A percentile compares a stretch with the other conserved stretches of the same genome.
Conservation (phyloP, 2,888 invertebrate genomes). For the Callyntrura sp. region DNA sequence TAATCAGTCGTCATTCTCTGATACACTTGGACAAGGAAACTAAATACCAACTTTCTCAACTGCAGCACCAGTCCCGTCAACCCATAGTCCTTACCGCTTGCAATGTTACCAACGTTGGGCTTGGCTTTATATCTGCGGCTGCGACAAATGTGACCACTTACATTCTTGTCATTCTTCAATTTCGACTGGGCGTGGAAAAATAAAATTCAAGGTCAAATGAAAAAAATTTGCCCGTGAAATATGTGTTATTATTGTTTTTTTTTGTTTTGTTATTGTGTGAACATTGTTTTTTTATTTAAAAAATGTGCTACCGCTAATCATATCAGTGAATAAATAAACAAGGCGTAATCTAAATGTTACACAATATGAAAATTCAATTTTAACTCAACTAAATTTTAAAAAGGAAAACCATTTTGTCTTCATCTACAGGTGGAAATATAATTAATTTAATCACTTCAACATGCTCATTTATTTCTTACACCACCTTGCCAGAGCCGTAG, state of each 20-base stretch:
- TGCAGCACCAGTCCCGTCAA: slow-evolving; percentile 59
- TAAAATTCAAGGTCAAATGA: background rate
- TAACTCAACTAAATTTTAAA: too few species aligned
- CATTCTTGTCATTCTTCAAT: slow-evolving; percentile 59
- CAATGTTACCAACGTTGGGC: slow-evolving; percentile 67
- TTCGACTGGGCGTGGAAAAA: slow-evolving; percentile 59
- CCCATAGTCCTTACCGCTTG: slow-evolving; percentile 63
- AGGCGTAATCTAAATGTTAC: too few species aligned
- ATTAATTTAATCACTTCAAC: too few species aligned
- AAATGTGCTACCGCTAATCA: too few species aligned
- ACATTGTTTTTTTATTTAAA: too few species aligned
- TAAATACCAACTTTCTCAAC: slow-evolving; percentile 69
- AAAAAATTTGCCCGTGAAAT: too few species aligned
- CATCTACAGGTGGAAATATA: too few species aligned
- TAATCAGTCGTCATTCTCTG: slow-evolving; percentile 46
- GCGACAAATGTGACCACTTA: slow-evolving; percentile 78
- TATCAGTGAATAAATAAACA: background rate
- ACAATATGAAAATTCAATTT: too few species aligned
- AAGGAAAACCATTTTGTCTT: too few species aligned
- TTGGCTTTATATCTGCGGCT: slow-evolving; percentile 66
- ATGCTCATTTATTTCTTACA: slow-evolving; percentile 27
- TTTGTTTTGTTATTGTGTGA: too few species aligned
- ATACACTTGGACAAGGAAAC: slow-evolving; percentile 56
- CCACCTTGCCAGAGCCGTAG: slow-evolving; percentile 42
- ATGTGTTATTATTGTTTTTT: too few species aligned